phyloP scores from a whole-genome alignment of 2,113 vertebrate species.

The Crotalus horridus region DNA sequence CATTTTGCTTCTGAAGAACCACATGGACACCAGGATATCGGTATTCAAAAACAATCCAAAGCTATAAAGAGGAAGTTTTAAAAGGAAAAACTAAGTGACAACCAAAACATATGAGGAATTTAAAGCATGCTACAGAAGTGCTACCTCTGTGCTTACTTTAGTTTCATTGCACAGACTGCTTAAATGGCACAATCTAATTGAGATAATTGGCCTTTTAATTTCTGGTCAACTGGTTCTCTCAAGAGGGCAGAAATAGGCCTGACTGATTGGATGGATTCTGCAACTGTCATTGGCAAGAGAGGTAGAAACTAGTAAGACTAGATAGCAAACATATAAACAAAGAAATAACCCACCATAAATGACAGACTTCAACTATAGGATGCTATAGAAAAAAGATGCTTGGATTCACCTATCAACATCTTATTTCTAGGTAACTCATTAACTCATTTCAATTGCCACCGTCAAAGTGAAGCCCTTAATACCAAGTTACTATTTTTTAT shows the following conservation, averaged over 20 bases:
- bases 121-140: constrained; percentile 10
- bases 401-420: background rate
- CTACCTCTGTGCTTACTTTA: constrained; percentile 26
- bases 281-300: background rate
- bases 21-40: background rate
- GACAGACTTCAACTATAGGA: background rate
- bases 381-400: background rate
- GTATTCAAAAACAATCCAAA: background rate
- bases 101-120: background rate
- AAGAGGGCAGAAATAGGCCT: background rate
- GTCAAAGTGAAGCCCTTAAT: background rate
- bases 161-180: constrained; percentile 22
- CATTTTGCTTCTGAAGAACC: background rate
- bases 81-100: background rate
- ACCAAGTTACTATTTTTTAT: background rate
- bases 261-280: constrained; percentile 5
- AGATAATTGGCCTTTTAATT: constrained; percentile 21
- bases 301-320: background rate
- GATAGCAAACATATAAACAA: background rate
- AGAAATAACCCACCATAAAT: background rate
- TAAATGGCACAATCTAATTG: constrained; percentile 34
- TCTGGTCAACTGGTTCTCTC: constrained; percentile 21
- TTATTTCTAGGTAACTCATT: background rate
- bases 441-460: background rate
- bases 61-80: background rate